Evolutionary conservation across 2,113 vertebrate genomes (phyloP), one percentile per base, ranked within the genome.

Genomic region (Tamias sibiricus): DNA sequence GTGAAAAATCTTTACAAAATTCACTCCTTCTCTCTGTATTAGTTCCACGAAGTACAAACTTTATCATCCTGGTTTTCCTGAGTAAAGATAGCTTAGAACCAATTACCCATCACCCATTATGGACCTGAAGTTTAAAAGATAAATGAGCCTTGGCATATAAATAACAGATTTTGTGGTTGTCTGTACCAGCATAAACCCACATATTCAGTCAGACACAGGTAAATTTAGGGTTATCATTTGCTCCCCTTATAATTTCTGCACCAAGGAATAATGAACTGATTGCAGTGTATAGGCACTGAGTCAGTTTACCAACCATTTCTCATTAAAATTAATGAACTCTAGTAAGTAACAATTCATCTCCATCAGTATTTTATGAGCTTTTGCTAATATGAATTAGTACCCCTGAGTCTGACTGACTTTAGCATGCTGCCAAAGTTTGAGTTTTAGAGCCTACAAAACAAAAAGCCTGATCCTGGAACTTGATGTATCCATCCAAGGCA

Each of bases 351-450:
- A 57, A 66, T 87, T 94, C 8, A 76, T 95, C 30, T 94, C 32
- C 30, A 81, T 74, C 42, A 95, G 57, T 75, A 37, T 90, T 72
- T 76, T 94, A 57, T 76, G 66, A 92, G 26, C 40, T 92, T 92
- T 94, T 92, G 57, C 52, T 95, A 94, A 92, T 95, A 95, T 57
- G 32, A 72, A 77, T 92, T 90, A 84, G 42, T 81, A 72, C 83
- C 44, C 47, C 8, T 59, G 26, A 79, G 52, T 83, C 40, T 83
- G 74, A 96, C 6, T 76, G 57, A 83, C 44, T 83, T 14, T 91
- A 75, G 82, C 30, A 82, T 37, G 28, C 42, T 80, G 57, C n/a
- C 90, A 95, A 59, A 79, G 35, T 54, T 79, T 64, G 30, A 89
- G 26, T 62, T 86, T 77, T 64, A 37, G 22, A 96, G 62, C 26